Percentiles rank a stretch among this genome's conserved stretches.
These are phyloP conservation scores for Leucopsar rothschildi DNA, from an alignment of 2,113 vertebrate genomes.

Conservation along the genomic window DNA sequence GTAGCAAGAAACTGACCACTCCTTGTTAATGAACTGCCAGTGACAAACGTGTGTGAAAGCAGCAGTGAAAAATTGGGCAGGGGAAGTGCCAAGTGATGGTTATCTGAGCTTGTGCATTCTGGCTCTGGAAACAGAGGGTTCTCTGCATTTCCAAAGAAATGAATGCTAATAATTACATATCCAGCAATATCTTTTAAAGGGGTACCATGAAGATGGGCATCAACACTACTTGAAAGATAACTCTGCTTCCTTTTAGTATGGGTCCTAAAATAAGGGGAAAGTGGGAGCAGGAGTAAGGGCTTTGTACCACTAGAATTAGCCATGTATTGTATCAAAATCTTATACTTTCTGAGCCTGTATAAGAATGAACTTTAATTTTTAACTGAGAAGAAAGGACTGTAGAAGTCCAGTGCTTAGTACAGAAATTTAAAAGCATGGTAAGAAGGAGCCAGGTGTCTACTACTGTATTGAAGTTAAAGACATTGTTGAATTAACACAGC, in stretches of 20 bases:
- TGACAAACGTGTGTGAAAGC: neutral
- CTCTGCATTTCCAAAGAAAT: neutral
- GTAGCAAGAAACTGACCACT: neutral
- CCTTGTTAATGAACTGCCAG: fast-evolving
- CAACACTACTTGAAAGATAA: neutral
- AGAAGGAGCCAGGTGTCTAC: neutral
- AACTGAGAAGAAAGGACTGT: neutral
- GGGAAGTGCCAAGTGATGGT: neutral
- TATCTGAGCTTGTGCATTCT: neutral
- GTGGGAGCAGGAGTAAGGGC: neutral
- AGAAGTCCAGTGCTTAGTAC: neutral
- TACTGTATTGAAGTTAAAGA: neutral
- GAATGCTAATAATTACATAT: neutral
- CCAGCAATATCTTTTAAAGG: neutral
- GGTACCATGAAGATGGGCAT: neutral
- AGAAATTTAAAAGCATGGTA: neutral
- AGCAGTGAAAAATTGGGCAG: neutral
- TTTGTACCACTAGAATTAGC: neutral
- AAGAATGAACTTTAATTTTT: neutral
- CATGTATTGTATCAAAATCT: neutral
- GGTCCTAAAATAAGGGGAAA: neutral
- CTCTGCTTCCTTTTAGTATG: neutral
- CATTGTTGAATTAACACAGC: neutral
- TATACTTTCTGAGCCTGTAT: neutral
- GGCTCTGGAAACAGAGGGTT: neutral